Evolutionary conservation across 1,140 invertebrate species (phyloP).

Genomic region (Heliconius himera): DNA sequence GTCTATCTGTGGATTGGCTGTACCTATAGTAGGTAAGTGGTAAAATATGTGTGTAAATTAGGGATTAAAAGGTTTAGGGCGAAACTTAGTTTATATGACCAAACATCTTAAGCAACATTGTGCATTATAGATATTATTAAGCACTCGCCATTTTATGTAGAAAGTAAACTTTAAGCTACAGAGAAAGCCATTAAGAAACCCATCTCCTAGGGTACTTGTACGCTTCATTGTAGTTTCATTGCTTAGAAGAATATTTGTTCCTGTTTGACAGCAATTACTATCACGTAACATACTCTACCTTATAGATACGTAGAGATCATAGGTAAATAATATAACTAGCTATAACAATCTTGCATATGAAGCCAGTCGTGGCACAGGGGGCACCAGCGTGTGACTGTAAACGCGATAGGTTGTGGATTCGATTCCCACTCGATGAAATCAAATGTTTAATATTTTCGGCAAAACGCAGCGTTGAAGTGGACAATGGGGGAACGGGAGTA

Average conservation of each 20-base stretch:
- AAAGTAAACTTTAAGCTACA: background rate
- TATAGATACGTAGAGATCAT: too few relatives aligned
- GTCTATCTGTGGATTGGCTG: background rate
- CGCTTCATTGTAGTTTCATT: constrained; percentile 7
- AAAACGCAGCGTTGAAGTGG: too few relatives aligned
- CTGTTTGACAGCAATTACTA: background rate
- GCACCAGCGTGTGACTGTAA: too few relatives aligned
- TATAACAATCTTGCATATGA: too few relatives aligned
- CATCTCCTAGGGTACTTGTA: background rate
- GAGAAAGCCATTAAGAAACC: constrained; percentile 5
- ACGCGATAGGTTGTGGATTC: too few relatives aligned
- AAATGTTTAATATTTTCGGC: too few relatives aligned
- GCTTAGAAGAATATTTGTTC: background rate
- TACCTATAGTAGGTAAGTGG: background rate
- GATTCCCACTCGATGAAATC: too few relatives aligned
- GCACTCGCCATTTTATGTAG: background rate
- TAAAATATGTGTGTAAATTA: background rate
- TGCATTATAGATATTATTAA: background rate
- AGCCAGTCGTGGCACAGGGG: too few relatives aligned
- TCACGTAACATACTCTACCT: background rate
- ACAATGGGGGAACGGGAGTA: too few relatives aligned
- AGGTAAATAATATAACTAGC: too few relatives aligned
- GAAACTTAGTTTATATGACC: background rate
- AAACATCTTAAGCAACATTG: constrained; percentile 3
- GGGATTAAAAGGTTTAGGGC: background rate